A percentile compares a stretch with the other conserved stretches of the same genome.
Conservation (phyloP, 2,797 vertebrate species). For the Aythya fuligula region DNA sequence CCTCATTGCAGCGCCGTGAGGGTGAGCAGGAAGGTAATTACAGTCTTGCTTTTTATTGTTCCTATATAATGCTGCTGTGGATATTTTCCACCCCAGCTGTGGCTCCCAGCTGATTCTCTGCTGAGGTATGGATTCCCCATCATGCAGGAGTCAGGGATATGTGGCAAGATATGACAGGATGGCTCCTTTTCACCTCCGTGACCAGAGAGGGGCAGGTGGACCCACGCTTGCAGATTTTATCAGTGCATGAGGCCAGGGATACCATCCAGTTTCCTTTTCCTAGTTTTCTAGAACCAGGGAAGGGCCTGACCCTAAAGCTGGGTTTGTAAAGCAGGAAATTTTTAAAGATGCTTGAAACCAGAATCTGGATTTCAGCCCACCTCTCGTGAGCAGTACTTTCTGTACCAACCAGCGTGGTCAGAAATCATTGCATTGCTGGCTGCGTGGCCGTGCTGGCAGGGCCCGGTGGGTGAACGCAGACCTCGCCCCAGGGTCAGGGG, state of each 20-base stretch:
- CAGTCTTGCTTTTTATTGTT: slow-evolving; percentile 32
- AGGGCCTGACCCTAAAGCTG: not conserved
- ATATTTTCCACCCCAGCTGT: not conserved
- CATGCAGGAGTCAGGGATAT: not conserved
- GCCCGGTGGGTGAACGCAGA: not conserved
- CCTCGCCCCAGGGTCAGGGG: not conserved
- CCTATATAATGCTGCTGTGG: not conserved
- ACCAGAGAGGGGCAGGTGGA: not conserved
- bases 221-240: not conserved
- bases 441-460: not conserved
- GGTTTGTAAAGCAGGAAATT: not conserved
- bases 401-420: not conserved
- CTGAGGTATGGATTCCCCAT: not conserved
- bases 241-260: not conserved
- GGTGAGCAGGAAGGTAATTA: slow-evolving; percentile 41
- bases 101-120: not conserved
- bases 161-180: not conserved
- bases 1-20: not conserved
- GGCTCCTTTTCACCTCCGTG: not conserved
- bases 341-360: not conserved
- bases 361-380: not conserved
- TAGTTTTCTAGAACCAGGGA: not conserved
- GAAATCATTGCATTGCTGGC: not conserved
- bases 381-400: not conserved
- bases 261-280: not conserved